Base-by-base conservation (phyloP, 2,797 vertebrate species). In the Rhodeus uyekii region DNA sequence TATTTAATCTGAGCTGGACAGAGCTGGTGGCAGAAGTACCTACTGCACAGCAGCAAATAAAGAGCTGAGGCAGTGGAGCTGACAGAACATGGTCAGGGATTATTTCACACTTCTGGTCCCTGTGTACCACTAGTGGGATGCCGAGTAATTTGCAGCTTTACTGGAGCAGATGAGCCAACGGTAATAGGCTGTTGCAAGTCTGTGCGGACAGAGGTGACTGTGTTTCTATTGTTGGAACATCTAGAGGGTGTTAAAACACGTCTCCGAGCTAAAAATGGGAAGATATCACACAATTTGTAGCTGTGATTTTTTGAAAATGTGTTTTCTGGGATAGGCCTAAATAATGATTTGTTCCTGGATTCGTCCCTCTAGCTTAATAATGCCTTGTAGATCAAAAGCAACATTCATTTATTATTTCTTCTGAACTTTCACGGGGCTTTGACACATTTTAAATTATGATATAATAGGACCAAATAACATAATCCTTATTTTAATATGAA, bases 131-230 rank as follows among this genome's bases (percentile, higher is more conserved):
- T 58, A n/a, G 63, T 67, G 69, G 85, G 87, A 86, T 86, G 88
- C 87, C 19, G 86, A 89, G 89, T 93, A 88, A 93, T 94, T 94
- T 93, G 89, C 92, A 94, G 92, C 90, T 91, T 90, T 67, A 58
- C 83, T 87, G 86, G 85, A 91, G 87, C 92, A 94, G 92, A 94
- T 93, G 92, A 92, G 91, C 87, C 90, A 85, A 86, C 69, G 55
- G 78, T 84, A 88, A 86, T 87, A 69, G 80, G 79, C 74, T 67
- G 44, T 73, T 42, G 81, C 68, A 63, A 83, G 83, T 83, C 83
- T 38, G 53, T 71, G 78, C 19, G 50, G 81, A 81, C 69, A 84
- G 64, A 76, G 63, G 79, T 58, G 80, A 69, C 71, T 82, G 82
- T 71, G 82, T 68, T 87, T 85, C 88, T 87, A 93, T 90, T 89